Evolutionary conservation across 2,888 invertebrate genomes (phyloP), one percentile per base, ranked within the genome.

Genomic region (Zygaena filipendulae): DNA sequence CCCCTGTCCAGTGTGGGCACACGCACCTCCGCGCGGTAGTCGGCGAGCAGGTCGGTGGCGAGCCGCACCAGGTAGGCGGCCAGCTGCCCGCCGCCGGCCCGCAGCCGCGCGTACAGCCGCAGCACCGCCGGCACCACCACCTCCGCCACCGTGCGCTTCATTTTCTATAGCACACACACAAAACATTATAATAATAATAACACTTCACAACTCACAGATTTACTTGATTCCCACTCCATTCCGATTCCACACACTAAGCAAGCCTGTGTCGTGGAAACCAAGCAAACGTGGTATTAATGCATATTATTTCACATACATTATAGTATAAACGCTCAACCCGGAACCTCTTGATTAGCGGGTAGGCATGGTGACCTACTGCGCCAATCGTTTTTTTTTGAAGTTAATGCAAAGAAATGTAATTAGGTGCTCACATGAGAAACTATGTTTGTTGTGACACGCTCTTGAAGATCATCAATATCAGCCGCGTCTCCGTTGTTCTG

Each of bases 81-180:
- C 5, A 82, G 45, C 38, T 81, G 68, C 0, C 79, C 75, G 29
- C 67, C 66, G 41, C 53, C 42, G 22, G 47, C 13, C n/a, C 82
- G 79, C 43, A 88, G 52, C 36, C 82, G 80, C 30, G 80, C 71
- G 58, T 85, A 84, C 36, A 90, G 71, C 9, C 83, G 81, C 36
- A 87, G 71, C 34, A 88, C 80, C 5, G 82, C 82, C 13, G 88
- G 89, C 14, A 90, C 81, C 40, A 89, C 62, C 44, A 84, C 82
- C 42, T 87, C 86, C 4, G 87, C 81, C 7, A 86, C 82, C 27
- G 86, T 85, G 36, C 81, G 81, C 55, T 87, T 88, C 63, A 87
- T 81, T 56, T 80, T 79, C 67, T 83, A 56, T 3, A 43, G 32
- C n/a, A n/a, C n/a, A n/a, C n/a, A n/a, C n/a, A n/a, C n/a, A n/a